Base-by-base conservation (phyloP, 2,888 invertebrate species). In the Electrophaes corylata region DNA sequence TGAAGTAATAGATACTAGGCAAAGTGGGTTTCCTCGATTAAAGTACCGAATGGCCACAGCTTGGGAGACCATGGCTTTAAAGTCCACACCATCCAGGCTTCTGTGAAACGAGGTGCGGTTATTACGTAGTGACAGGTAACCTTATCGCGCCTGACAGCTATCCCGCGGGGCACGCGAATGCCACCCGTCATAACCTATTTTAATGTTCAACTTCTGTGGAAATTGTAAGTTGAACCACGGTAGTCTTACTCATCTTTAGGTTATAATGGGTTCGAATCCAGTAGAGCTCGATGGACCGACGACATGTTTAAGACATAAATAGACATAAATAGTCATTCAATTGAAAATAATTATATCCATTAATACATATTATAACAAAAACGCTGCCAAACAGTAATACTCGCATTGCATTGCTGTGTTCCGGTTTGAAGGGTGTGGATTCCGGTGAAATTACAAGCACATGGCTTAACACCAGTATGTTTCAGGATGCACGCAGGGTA, bases 151-250 rank as follows among this genome's bases (percentile, higher is more conserved):
- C 63, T 8, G 50, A 60, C 53, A 69, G 58, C 70, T 62, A 57
- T 60, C 54, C 57, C 59, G 53, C 54, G 33, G 40, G 46, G 61
- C 76, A 75, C 76, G 76, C 72, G 67, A 77, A 70, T 73, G 71
- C 59, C 72, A 71, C 18, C 49, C 48, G 47, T 60, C 60, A 48
- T 37, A 51, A 39, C 40, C 45, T 40, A 53, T 40, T 40, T 45
- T 8, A 49, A 50, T 54, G 35, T 50, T 41, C 46, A 41, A 51
- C 33, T 37, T 40, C 40, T 10, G 19, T 40, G 31, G 19, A 49
- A 48, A 29, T 31, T 31, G 23, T 11, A 5, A 19, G n/a, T 18
- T 41, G 20, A 29, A 8, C 1, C 26, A 29, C 10, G 26, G 26
- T 29, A 8, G 1, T 10, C 10, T 29, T 6, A 6, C 26, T 10